Percentiles rank a stretch among this genome's conserved stretches.
Conservation (phyloP, 2,113 vertebrate genomes). For the Chrysemys picta region DNA sequence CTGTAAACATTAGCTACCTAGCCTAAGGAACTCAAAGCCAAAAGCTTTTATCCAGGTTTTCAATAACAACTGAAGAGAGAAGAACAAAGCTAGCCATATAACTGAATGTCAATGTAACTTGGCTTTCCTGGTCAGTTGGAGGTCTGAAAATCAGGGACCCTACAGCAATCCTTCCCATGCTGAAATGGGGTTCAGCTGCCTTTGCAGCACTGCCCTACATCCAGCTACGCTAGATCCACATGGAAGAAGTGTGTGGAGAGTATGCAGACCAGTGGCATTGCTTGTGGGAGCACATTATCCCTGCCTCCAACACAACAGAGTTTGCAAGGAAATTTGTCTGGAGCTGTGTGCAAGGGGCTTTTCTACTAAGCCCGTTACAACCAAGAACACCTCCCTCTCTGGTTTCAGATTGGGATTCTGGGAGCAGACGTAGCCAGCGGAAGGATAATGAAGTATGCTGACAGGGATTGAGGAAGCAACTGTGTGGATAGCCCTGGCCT, state of each 20-base stretch:
- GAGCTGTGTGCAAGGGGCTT: background rate
- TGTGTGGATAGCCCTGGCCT: constrained; percentile 7
- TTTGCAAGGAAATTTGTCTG: background rate
- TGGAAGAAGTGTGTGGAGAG: fast-evolving
- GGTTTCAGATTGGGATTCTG: background rate
- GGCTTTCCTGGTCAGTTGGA: background rate
- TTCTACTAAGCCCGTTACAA: background rate
- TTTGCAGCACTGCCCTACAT: background rate
- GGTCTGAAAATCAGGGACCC: background rate
- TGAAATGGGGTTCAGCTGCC: background rate
- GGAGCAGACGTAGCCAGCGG: background rate
- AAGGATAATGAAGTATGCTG: background rate
- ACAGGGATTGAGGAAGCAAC: background rate
- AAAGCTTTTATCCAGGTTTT: background rate
- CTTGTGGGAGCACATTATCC: background rate
- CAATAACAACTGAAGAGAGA: background rate
- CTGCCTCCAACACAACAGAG: background rate
- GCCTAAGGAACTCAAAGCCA: background rate
- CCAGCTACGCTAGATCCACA: background rate
- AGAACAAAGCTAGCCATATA: background rate
- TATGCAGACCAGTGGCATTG: background rate
- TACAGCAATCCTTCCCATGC: background rate
- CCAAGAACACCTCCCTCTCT: background rate
- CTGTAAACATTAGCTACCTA: background rate
- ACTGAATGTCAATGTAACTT: fast-evolving